Conservation (phyloP, 2,797 vertebrate species). For the Anisognathus igniventris region DNA sequence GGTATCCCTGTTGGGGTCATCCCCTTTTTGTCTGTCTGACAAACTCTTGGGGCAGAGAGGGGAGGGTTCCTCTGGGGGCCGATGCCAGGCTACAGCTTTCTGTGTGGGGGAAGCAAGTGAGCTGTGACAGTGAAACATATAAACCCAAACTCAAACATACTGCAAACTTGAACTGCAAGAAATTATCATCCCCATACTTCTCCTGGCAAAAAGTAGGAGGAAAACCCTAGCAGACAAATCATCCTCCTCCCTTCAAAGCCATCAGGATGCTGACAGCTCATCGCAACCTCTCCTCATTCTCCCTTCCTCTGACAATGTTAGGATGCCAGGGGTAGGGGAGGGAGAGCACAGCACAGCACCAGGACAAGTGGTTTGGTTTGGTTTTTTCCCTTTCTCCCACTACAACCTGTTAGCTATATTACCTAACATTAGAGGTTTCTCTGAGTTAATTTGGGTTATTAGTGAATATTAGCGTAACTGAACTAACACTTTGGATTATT, state of each 20-base stretch:
- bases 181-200: background rate
- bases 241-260: background rate
- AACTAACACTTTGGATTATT: background rate
- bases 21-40: background rate
- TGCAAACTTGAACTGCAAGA: background rate
- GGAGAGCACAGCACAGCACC: background rate
- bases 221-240: background rate
- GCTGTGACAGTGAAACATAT: background rate
- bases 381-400: accelerated
- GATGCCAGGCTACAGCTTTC: background rate
- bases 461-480: background rate
- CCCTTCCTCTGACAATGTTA: background rate
- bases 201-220: background rate
- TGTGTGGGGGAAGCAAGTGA: background rate
- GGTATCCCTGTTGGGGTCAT: accelerated
- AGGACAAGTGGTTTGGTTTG: background rate
- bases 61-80: background rate
- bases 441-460: background rate
- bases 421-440: background rate
- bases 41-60: background rate
- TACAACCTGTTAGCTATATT: background rate
- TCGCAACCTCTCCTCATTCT: background rate
- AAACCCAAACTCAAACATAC: background rate
- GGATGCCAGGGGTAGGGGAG: background rate
- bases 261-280: background rate